A percentile compares a stretch with the other conserved stretches of the same genome.
phyloP scores from a whole-genome alignment of 2,113 vertebrate species.

The Clarias macrocephalus region DNA sequence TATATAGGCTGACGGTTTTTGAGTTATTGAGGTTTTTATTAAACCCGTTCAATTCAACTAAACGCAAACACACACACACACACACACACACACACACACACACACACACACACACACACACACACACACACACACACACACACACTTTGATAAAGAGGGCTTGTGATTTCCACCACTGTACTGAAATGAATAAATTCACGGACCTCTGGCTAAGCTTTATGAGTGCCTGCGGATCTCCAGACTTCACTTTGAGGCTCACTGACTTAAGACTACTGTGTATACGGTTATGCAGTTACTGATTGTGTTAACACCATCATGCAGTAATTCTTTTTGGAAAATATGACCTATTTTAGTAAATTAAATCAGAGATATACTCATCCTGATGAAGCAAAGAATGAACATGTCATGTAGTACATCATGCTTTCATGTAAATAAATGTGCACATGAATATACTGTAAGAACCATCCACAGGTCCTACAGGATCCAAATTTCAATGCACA shows the following conservation, averaged over 20 bases:
- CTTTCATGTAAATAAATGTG: neutral
- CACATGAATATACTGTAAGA: neutral
- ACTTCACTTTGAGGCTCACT: neutral
- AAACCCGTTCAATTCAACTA: neutral
- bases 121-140: neutral
- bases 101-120: neutral
- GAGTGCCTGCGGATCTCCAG: neutral
- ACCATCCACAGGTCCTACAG: neutral
- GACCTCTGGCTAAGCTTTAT: neutral
- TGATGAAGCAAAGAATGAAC: neutral
- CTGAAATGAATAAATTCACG: neutral
- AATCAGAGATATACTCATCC: neutral
- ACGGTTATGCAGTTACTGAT: neutral
- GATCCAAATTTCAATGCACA: neutral
- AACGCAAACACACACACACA: neutral
- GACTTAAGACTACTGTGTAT: neutral
- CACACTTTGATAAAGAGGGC: neutral
- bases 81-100: too few species aligned
- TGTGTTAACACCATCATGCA: neutral
- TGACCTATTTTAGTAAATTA: neutral
- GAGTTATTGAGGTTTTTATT: neutral
- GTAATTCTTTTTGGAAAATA: neutral
- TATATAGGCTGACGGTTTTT: neutral
- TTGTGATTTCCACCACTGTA: neutral
- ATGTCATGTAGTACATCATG: neutral